These are phyloP conservation scores for Raillietiella orientalis DNA, from an alignment of 2,888 invertebrate species.

Conservation along the genomic window DNA sequence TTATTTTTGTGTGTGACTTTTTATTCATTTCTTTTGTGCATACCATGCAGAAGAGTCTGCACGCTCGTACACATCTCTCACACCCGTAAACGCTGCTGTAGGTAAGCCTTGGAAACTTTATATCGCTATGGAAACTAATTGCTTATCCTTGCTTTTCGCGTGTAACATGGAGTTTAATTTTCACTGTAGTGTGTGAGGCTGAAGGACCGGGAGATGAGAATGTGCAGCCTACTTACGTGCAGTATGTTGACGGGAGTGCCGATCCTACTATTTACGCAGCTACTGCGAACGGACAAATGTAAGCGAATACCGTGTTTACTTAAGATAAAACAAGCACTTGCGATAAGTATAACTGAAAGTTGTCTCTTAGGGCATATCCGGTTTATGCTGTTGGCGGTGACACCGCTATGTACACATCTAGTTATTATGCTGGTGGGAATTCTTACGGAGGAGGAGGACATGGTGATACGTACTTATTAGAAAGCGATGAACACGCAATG, in stretches of 20 bases:
- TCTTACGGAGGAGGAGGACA: neutral
- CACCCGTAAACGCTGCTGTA: slow-evolving; percentile 17
- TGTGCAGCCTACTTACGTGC: slow-evolving; percentile 22
- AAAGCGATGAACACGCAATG: slow-evolving; percentile 17
- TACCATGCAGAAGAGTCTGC: too few relatives aligned
- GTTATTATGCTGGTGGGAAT: slow-evolving; percentile 30
- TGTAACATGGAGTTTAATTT: slow-evolving; percentile 3
- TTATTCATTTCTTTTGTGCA: too few relatives aligned
- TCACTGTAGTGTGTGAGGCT: slow-evolving; percentile 10
- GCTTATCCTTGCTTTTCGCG: too few relatives aligned
- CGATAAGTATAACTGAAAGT: slow-evolving; percentile 2
- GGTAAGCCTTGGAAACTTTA: slow-evolving; percentile 17
- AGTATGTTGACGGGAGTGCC: slow-evolving; percentile 25
- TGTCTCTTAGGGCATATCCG: slow-evolving; percentile 16
- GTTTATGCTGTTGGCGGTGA: slow-evolving; percentile 36
- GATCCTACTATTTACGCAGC: slow-evolving; percentile 22
- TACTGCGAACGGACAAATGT: slow-evolving; percentile 26
- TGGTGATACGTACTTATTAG: too few relatives aligned
- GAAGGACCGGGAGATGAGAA: slow-evolving; percentile 19
- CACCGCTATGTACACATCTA: slow-evolving; percentile 20
- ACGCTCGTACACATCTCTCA: slow-evolving; percentile 21
- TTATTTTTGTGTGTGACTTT: too few relatives aligned
- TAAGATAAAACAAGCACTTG: too few relatives aligned
- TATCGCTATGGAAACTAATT: too few relatives aligned
- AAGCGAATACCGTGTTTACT: slow-evolving; percentile 11